Conservation (phyloP, 2,113 vertebrate species). For the Protobothrops flavoviridis region DNA sequence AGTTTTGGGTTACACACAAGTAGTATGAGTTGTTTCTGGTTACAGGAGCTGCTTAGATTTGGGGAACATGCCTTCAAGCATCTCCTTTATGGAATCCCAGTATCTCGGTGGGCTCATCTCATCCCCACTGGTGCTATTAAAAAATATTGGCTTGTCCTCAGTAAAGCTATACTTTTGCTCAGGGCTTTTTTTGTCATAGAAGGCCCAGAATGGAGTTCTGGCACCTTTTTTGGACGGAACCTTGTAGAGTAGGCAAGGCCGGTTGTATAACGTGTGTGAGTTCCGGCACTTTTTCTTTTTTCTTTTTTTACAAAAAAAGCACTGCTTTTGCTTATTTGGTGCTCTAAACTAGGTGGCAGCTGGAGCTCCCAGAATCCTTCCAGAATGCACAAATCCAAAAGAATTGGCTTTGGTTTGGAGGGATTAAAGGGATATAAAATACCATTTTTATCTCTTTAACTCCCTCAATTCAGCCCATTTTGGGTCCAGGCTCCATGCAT, state of each 20-base stretch:
- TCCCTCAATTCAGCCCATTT: not conserved
- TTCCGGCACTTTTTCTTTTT: too few relatives aligned
- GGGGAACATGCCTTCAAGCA: not conserved
- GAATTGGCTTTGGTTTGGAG: not conserved
- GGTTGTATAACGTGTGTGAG: too few relatives aligned
- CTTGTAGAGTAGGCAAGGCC: too few relatives aligned
- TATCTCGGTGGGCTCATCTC: not conserved
- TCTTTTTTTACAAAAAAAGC: too few relatives aligned
- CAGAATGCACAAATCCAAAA: not conserved
- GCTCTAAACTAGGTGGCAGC: not conserved
- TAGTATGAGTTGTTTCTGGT: not conserved
- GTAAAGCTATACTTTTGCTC: not conserved
- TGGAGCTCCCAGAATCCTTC: not conserved
- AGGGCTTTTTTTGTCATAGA: too few relatives aligned
- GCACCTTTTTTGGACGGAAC: too few relatives aligned
- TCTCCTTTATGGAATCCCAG: not conserved
- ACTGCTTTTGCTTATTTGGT: not conserved
- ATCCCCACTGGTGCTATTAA: not conserved
- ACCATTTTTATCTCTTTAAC: not conserved
- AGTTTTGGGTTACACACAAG: not conserved
- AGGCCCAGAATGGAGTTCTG: too few relatives aligned
- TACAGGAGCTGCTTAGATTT: not conserved
- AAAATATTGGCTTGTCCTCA: not conserved
- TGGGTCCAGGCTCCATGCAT: not conserved
- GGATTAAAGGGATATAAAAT: not conserved